Percentiles rank a stretch among this genome's conserved stretches.
Conservation (phyloP, 2,797 vertebrate species). For the Phoebastria nigripes region DNA sequence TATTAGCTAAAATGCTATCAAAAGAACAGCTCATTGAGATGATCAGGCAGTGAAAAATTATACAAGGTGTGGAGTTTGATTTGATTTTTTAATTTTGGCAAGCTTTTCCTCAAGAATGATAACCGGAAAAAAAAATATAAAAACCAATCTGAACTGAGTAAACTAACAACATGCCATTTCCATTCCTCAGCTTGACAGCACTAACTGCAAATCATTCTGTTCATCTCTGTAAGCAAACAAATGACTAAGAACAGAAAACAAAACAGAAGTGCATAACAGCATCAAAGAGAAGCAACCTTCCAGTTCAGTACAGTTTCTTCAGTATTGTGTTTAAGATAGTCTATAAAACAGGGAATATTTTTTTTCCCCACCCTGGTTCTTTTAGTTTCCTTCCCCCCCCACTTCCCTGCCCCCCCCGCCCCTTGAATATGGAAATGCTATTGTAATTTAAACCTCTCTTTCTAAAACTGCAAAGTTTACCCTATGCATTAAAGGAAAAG, state of each 20-base stretch:
- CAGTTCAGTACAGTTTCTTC: not conserved
- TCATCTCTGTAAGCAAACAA: not conserved
- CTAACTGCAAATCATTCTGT: not conserved
- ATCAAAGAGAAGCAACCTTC: not conserved
- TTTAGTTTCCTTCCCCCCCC: not conserved
- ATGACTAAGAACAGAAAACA: not conserved
- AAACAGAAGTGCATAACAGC: not conserved
- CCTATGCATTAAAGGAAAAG: not conserved
- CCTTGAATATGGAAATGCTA: not conserved
- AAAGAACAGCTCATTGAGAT: not conserved
- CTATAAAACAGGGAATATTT: not conserved
- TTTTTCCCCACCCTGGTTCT: not conserved
- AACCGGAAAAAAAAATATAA: not conserved
- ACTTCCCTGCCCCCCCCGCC: too few species aligned
- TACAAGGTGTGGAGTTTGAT: rapidly evolving
- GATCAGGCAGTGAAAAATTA: not conserved
- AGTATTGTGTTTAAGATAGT: not conserved
- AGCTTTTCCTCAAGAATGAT: not conserved
- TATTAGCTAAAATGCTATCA: not conserved
- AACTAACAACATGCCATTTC: not conserved
- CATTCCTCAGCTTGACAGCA: not conserved
- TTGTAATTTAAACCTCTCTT: not conserved
- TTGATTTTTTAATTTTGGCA: not conserved
- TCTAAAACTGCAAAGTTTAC: not conserved
- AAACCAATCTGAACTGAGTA: not conserved